Percentiles rank a stretch among this genome's conserved stretches.
phyloP scores from a whole-genome alignment of 2,113 vertebrate species.

The Saguinus imperator region DNA sequence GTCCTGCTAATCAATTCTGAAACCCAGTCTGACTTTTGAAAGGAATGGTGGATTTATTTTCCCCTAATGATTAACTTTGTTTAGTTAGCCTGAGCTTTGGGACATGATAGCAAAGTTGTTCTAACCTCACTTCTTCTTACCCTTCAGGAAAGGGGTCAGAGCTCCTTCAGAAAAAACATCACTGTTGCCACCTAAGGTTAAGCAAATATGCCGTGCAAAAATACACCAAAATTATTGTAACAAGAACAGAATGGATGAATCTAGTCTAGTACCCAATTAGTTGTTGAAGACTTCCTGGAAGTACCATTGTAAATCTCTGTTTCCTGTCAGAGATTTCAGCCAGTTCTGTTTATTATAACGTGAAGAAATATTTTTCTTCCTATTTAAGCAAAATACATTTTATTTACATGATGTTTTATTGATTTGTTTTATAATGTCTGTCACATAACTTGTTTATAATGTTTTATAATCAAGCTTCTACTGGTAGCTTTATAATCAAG shows the following conservation, averaged over 20 bases:
- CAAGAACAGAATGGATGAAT: neutral
- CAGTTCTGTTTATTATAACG: neutral
- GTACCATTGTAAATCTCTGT: neutral
- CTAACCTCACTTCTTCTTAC: neutral
- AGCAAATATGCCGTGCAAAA: neutral
- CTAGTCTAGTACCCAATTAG: neutral
- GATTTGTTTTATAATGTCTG: no score
- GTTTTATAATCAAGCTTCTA: neutral
- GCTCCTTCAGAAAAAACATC: conserved; percentile 56
- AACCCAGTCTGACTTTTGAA: neutral
- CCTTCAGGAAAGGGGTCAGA: neutral
- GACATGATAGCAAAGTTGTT: neutral
- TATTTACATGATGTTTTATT: no score
- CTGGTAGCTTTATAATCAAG: no score
- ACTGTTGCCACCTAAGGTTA: neutral
- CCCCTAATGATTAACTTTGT: neutral
- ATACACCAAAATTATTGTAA: conserved; percentile 42
- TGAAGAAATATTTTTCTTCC: neutral
- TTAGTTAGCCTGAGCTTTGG: conserved; percentile 50
- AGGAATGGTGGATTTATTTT: neutral
- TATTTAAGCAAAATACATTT: no score
- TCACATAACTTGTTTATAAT: no score
- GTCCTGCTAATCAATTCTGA: neutral
- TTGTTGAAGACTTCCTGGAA: neutral
- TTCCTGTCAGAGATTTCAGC: neutral